phyloP scores from a whole-genome alignment of 2,888 invertebrate genomes.

The Sphaerophoria rueppellii region DNA sequence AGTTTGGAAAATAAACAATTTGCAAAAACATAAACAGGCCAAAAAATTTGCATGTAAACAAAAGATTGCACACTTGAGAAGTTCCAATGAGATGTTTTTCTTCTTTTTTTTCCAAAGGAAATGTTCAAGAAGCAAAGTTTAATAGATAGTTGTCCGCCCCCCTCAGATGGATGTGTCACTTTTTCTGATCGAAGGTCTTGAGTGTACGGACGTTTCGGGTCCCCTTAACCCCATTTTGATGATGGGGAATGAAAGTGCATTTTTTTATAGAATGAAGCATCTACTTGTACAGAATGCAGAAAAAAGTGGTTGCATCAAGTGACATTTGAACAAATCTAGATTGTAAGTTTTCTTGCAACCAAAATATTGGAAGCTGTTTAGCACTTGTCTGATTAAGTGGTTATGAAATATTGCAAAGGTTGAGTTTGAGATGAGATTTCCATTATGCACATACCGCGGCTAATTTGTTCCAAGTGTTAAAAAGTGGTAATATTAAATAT shows the following conservation, averaged over 20 bases:
- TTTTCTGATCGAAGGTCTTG: not conserved
- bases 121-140: too few relatives aligned
- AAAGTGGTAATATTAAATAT: too few relatives aligned
- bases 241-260: constrained; percentile 5
- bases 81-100: not conserved
- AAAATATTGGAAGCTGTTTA: constrained; percentile 12
- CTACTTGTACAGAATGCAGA: not conserved
- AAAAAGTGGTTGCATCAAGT: constrained; percentile 10
- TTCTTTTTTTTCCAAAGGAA: too few relatives aligned
- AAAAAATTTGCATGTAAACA: constrained; percentile 33
- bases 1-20: not conserved
- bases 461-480: too few relatives aligned
- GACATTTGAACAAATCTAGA: constrained; percentile 25
- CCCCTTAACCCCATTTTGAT: constrained; percentile 20
- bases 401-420: not conserved
- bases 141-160: not conserved
- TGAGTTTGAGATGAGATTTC: too few relatives aligned
- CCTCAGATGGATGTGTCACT: not conserved
- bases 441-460: too few relatives aligned
- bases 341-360: constrained; percentile 14
- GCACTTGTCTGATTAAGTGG: constrained; percentile 2
- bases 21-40: not conserved
- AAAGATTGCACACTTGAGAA: constrained; percentile 7
- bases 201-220: not conserved
- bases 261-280: not conserved